Evolutionary conservation across 2,888 invertebrate species (phyloP).

Genomic region (Drosophila atripex): DNA sequence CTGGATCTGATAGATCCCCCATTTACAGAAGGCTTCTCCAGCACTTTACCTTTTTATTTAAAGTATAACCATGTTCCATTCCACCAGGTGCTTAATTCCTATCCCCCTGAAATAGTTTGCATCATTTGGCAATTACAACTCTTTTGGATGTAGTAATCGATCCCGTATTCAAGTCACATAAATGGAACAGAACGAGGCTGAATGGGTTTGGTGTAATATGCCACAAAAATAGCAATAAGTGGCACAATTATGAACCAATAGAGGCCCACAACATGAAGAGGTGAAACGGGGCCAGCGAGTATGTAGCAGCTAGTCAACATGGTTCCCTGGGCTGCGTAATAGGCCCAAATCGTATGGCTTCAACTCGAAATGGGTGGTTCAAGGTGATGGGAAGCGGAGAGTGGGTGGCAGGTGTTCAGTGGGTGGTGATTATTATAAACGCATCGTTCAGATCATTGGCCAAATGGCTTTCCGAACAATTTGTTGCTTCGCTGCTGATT

Average conservation of each 20-base stretch:
- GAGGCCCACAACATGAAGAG: slow-evolving; percentile 20
- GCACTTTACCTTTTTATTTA: background rate
- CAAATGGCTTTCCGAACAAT: slow-evolving; percentile 64
- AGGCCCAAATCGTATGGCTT: slow-evolving; percentile 55
- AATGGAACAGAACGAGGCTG: slow-evolving; percentile 25
- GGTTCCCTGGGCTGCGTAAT: slow-evolving; percentile 66
- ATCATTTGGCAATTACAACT: slow-evolving; percentile 59
- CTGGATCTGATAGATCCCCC: background rate
- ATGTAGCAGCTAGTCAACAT: slow-evolving; percentile 32
- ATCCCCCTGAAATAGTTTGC: background rate
- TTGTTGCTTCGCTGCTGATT: slow-evolving; percentile 45
- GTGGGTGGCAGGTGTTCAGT: slow-evolving; percentile 7
- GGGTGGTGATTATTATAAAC: slow-evolving; percentile 57
- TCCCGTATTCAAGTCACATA: slow-evolving; percentile 56
- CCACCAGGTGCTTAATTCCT: background rate
- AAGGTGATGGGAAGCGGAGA: slow-evolving; percentile 11
- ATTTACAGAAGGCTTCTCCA: background rate
- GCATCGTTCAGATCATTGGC: slow-evolving; percentile 68
- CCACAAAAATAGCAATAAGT: slow-evolving; percentile 56
- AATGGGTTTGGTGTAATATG: slow-evolving; percentile 39
- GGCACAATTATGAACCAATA: slow-evolving; percentile 71
- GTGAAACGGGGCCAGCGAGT: background rate
- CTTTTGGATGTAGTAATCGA: slow-evolving; percentile 66
- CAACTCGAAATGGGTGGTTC: slow-evolving; percentile 51
- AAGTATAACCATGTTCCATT: background rate